Percentiles rank a stretch among this genome's conserved stretches.
Evolutionary conservation across 2,113 vertebrate species (phyloP).

Genomic region (Centropristis striata): DNA sequence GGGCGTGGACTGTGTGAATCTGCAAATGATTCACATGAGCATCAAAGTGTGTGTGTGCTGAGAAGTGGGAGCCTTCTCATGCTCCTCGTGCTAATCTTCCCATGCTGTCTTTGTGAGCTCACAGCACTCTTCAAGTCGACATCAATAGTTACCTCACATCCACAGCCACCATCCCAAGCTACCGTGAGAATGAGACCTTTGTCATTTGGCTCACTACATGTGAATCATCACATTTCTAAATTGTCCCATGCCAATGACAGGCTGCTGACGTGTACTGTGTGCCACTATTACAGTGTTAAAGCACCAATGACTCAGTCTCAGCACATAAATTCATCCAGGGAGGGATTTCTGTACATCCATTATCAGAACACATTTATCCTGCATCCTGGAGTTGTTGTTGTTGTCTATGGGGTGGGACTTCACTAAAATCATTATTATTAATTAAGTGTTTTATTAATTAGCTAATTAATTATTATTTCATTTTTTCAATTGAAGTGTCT

Average conservation of each 20-base stretch:
- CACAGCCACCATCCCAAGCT: constrained; percentile 30
- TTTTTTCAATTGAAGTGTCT: too few species aligned
- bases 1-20: constrained; percentile 81
- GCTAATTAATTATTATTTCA: too few species aligned
- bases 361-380: background rate
- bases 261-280: constrained; percentile 28
- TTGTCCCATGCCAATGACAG: constrained; percentile 57
- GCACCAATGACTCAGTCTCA: constrained; percentile 27
- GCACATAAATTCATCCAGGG: constrained; percentile 27
- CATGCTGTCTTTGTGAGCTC: constrained; percentile 61
- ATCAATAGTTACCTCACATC: constrained; percentile 47
- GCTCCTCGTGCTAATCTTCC: constrained; percentile 65
- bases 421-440: background rate
- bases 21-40: constrained; percentile 74
- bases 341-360: constrained; percentile 8
- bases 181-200: constrained; percentile 70
- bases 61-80: constrained; percentile 67
- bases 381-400: too few species aligned
- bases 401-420: background rate
- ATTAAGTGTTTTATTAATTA: background rate
- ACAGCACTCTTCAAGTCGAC: constrained; percentile 32
- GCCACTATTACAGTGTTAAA: constrained; percentile 27
- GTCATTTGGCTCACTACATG: constrained; percentile 53
- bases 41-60: constrained; percentile 66
- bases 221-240: constrained; percentile 41